phyloP scores from a whole-genome alignment of 2,113 vertebrate species.

The Thomomys bottae region DNA sequence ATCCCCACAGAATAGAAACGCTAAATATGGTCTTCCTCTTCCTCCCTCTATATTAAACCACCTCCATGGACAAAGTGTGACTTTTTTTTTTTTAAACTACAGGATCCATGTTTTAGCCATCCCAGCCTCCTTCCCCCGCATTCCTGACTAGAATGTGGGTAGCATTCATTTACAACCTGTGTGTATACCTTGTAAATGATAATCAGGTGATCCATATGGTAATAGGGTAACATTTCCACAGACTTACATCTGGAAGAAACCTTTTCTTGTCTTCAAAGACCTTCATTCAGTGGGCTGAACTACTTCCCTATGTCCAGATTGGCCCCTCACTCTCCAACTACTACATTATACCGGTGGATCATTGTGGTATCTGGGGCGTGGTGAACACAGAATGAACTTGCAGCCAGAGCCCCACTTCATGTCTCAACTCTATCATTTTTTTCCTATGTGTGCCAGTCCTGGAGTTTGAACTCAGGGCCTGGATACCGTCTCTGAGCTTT shows the following conservation, averaged over 20 bases:
- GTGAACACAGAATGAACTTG: not conserved
- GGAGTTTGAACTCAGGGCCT: too few species aligned
- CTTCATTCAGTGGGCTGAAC: conserved; percentile 28
- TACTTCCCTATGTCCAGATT: not conserved
- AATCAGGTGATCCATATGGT: conserved; percentile 59
- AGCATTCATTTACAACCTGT: conserved; percentile 55
- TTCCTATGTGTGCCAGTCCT: too few species aligned
- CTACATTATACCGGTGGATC: not conserved
- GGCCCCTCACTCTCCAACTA: conserved; percentile 10
- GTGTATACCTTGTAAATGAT: conserved; percentile 44
- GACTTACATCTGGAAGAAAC: conserved; percentile 37
- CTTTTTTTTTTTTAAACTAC: conserved; percentile 51
- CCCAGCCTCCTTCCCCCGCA: conserved; percentile 70
- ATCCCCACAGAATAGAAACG: not conserved
- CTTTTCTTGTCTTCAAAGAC: conserved; percentile 42
- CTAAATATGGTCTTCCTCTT: conserved; percentile 80
- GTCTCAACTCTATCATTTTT: too few species aligned
- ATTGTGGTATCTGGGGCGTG: not conserved
- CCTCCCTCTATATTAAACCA: conserved; percentile 30
- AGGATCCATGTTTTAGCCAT: conserved; percentile 50
- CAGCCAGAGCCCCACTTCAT: not conserved
- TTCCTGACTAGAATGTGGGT: conserved; percentile 19
- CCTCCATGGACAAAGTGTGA: conserved; percentile 47
- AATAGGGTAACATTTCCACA: conserved; percentile 35
- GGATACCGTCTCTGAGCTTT: too few species aligned